Evolutionary conservation across 2,888 invertebrate genomes (phyloP), one percentile per base, ranked within the genome.

Genomic region (Diploptera punctata): DNA sequence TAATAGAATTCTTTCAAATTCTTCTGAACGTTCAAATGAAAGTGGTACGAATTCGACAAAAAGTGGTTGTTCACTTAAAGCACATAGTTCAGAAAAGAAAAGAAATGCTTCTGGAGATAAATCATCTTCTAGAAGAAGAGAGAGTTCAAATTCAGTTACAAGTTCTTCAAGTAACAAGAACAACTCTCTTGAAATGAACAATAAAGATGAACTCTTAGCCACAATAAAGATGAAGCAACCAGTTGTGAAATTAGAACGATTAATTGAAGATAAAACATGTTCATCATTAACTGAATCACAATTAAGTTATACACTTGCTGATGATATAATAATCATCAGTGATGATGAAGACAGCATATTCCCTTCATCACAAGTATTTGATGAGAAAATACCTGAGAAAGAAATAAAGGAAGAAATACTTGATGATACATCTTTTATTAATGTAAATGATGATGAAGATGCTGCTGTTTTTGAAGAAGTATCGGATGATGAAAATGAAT

Each of bases 311-410:
- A 72, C 69, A 62, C 47, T 62, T 24, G 38, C 61, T 43, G 68
- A 68, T 16, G 68, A 68, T n/a, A 68, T 57, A 21, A 68, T 68
- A 38, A 43, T 68, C 21, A 43, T 43, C 24, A 54, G 54, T 69
- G 87, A 86, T 79, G 86, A 86, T 77, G 43, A 43, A 16, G 84
- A 85, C 68, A 85, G 86, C 68, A 81, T 86, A 70, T 87, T 88
- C 82, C 82, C 84, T 19, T 78, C 83, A 60, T 85, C 88, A 60
- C 84, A 89, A 49, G 84, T 89, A 1, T 87, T 87, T 83, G 85
- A 74, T 83, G 84, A 21, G 81, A 82, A 2, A 84, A 84, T 77
- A 33, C 82, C 83, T 38, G 82, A 83, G 70, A 78, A 77, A 49
- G 81, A 81, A 69, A n/a, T 31, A 7, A 33, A 18, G 16, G 21